phyloP scores from a whole-genome alignment of 2,888 invertebrate genomes.

The Chromoteleia sp. region DNA sequence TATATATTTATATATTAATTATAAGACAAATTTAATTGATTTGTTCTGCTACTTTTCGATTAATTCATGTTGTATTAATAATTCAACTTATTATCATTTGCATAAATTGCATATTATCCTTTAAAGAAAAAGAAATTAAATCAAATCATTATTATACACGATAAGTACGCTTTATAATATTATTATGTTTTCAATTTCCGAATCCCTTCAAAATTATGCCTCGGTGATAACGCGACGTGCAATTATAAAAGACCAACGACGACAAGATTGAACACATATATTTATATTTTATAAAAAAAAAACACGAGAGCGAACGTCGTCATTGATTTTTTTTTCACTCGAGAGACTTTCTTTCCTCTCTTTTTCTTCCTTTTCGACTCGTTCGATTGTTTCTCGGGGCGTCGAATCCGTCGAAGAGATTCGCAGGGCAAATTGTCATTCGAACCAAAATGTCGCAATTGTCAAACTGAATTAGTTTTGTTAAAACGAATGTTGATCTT shows the following conservation, averaged over 20 bases:
- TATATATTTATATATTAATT: no score
- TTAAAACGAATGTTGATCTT: constrained; percentile 20
- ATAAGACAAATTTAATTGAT: no score
- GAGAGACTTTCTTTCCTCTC: neutral
- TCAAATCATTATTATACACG: no score
- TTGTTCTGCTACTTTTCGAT: no score
- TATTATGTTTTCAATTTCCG: no score
- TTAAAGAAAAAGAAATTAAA: no score
- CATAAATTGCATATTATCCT: no score
- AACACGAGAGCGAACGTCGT: neutral
- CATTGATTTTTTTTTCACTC: constrained; percentile 13
- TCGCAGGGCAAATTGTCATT: neutral
- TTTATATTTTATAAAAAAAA: constrained; percentile 13
- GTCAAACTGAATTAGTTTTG: constrained; percentile 15
- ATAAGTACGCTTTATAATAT: no score
- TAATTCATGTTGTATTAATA: no score
- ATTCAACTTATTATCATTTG: no score
- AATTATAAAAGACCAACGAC: constrained; percentile 9
- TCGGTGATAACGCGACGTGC: no score
- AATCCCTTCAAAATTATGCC: no score
- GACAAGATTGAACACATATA: neutral
- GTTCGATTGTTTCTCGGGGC: neutral
- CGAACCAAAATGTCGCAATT: constrained; percentile 13
- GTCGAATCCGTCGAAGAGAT: neutral
- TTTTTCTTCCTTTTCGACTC: neutral